Base-by-base conservation (phyloP, 2,888 invertebrate genomes). In the Drymonia ruficornis region DNA sequence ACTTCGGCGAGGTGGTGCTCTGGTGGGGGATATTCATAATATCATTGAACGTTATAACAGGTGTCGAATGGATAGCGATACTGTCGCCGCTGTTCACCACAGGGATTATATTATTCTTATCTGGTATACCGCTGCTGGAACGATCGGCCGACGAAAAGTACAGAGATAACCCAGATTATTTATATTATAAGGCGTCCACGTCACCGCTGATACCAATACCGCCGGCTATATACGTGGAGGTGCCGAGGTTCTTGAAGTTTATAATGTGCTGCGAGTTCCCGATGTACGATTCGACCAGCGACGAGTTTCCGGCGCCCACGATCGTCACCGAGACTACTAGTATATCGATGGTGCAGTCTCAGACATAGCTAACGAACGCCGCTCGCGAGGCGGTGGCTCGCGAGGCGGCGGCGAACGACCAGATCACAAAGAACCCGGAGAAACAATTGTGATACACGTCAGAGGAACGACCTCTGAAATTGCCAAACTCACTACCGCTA, bases 21-120 rank as follows among this genome's bases (percentile, higher is more conserved):
- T 98, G 98, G 98, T 97, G 98, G 96, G 98, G 98, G 4, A 96
- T 98, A 72, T 98, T 98, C 80, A 95, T 97, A 50, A 96, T 98
- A 83, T 97, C 98, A 0, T 85, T 98, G 36, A 97, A 97, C 80
- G 96, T 98, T 16, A 95, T 98, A 70, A 95, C 96, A 74, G 97
- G 97, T 16, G 91, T 95, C 34, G 97, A 98, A 89, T 98, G 97
- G 96, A 93, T 97, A 28, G 97, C 96, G 11, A 95, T 97, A 68
- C 93, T 97, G 70, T 98, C 97, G 15, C 98, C 98, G 7, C 89
- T 98, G 56, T 98, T 98, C 84, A 98, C 97, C 19, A 96, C 96
- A 15, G 89, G 96, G 66, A 98, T 98, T 62, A 96, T 98, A 74
- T 91, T 98, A 51, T 98, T 98, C 88, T 93, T 98, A 74, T 98